These are phyloP conservation scores for Bergia sp. DNA, from an alignment of 92 coral and sea anemone genomes.

Conservation along the genomic window DNA sequence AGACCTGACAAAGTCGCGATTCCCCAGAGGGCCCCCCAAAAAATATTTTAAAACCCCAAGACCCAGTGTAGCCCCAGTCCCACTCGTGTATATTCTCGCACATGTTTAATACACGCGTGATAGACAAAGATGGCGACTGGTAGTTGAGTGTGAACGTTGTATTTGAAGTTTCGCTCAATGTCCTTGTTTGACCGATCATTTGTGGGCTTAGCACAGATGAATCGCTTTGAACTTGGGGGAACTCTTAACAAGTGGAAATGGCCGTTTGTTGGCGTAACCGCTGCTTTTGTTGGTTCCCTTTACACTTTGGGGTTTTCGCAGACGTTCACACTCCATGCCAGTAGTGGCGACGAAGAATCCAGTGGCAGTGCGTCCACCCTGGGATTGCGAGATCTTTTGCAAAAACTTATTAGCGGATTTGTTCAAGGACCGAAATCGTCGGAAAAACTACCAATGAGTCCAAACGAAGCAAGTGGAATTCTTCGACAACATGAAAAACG, in stretches of 20 bases:
- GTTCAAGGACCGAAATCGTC: slow-evolving; percentile 71
- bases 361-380: slow-evolving; percentile 51
- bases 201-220: slow-evolving; percentile 61
- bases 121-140: too few relatives aligned
- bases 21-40: too few relatives aligned
- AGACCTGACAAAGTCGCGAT: too few relatives aligned
- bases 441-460: slow-evolving; percentile 83
- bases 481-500: slow-evolving; percentile 81
- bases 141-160: too few relatives aligned
- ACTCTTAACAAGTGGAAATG: slow-evolving; percentile 86
- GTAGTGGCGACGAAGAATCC: slow-evolving; percentile 57
- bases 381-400: slow-evolving; percentile 83
- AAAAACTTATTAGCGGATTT: slow-evolving; percentile 83
- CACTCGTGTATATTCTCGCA: too few relatives aligned
- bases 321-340: slow-evolving; percentile 46
- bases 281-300: slow-evolving; percentile 87
- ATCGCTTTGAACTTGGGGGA: slow-evolving; percentile 78
- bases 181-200: slow-evolving; percentile 12
- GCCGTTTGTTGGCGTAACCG: slow-evolving; percentile 88
- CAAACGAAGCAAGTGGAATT: slow-evolving; percentile 79
- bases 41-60: too few relatives aligned
- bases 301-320: slow-evolving; percentile 80
- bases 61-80: too few relatives aligned
- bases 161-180: slow-evolving; percentile 22
- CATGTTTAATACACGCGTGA: too few relatives aligned